Evolutionary conservation across 2,797 vertebrate genomes (phyloP).

Genomic region (Lepidocolaptes lacrymiger): DNA sequence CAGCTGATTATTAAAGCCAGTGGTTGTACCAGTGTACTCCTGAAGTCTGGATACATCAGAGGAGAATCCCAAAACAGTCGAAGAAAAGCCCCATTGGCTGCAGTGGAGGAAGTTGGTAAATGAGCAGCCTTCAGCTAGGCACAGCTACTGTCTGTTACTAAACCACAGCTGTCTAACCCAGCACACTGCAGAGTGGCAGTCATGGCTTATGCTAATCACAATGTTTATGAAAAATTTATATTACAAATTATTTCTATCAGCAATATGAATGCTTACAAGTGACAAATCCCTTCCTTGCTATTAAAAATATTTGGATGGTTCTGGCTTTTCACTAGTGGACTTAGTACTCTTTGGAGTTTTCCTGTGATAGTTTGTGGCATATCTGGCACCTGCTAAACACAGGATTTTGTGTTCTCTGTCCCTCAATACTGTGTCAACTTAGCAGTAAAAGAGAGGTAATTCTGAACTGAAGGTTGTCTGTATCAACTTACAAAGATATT

Average conservation of each 20-base stretch:
- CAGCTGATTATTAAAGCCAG: background rate
- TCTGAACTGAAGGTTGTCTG: background rate
- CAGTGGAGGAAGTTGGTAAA: background rate
- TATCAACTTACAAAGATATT: background rate
- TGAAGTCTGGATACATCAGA: background rate
- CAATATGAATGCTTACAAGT: background rate
- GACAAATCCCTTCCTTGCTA: background rate
- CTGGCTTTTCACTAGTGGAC: background rate
- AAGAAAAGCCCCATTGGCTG: background rate
- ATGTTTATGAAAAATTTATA: slow-evolving; percentile 23
- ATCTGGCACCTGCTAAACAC: background rate
- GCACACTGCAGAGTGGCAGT: accelerated
- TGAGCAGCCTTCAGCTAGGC: background rate
- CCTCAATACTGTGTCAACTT: background rate
- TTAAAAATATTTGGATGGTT: background rate
- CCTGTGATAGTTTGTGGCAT: background rate
- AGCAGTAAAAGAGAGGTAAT: background rate
- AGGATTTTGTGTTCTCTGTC: background rate
- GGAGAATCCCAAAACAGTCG: background rate
- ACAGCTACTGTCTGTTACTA: background rate
- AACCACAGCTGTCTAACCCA: background rate
- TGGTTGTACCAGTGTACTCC: background rate
- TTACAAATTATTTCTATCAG: slow-evolving; percentile 7
- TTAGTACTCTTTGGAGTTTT: background rate
- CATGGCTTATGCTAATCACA: background rate